phyloP scores from a whole-genome alignment of 2,888 invertebrate genomes.

The Molanna angustata region DNA sequence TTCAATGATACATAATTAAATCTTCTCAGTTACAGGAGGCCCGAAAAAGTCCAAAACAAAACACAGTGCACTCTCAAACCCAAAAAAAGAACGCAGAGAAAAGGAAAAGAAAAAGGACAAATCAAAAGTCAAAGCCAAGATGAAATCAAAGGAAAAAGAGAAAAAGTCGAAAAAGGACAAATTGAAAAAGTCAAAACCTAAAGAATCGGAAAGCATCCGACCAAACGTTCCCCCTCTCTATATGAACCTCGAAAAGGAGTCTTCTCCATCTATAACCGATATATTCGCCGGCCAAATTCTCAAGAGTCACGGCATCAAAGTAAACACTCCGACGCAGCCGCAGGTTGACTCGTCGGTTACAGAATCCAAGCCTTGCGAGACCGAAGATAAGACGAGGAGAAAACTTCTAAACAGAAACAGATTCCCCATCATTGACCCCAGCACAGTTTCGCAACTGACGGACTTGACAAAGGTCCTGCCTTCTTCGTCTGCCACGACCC shows the following conservation, averaged over 20 bases:
- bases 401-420: constrained; percentile 41
- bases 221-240: constrained; percentile 51
- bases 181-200: constrained; percentile 41
- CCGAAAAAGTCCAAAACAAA: constrained; percentile 35
- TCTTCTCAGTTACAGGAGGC: no score
- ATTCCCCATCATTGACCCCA: constrained; percentile 50
- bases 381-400: constrained; percentile 6
- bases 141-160: constrained; percentile 43
- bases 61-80: constrained; percentile 5
- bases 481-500: constrained; percentile 32
- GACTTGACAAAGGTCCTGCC: neutral
- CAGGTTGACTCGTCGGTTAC: constrained; percentile 39
- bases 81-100: constrained; percentile 36
- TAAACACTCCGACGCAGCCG: constrained; percentile 24
- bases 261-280: constrained; percentile 59
- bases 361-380: constrained; percentile 38
- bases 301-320: constrained; percentile 48
- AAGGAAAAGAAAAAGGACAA: constrained; percentile 42
- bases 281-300: constrained; percentile 63
- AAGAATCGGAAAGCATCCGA: constrained; percentile 46
- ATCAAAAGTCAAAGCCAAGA: constrained; percentile 36
- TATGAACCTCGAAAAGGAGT: constrained; percentile 36
- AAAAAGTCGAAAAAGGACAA: constrained; percentile 50
- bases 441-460: constrained; percentile 39
- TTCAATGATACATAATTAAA: no score